Evolutionary conservation across 2,797 vertebrate genomes (phyloP), one percentile per base, ranked within the genome.

Genomic region (Sebastes alutus): DNA sequence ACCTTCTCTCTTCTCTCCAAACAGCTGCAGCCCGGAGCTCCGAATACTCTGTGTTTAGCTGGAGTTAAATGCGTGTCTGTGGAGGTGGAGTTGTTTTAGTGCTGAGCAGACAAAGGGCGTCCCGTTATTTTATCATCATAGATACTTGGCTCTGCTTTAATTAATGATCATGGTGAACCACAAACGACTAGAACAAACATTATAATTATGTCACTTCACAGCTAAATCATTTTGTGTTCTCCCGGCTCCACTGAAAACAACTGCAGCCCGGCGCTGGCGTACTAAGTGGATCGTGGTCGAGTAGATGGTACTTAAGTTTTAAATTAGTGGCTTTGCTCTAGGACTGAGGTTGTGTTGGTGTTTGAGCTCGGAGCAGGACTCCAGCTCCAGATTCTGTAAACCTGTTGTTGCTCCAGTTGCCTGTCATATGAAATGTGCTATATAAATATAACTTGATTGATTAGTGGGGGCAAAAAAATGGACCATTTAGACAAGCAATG

Each of bases 121-220:
- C 76, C 32, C 25, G 63, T 77, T 74, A 20, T 52, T 49, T 56
- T 49, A 71, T 72, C 78, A 72, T 88, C 78, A 77, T 10, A 78
- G 80, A 85, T 78, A 42, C 83, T 86, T 63, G 68, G 70, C 38
- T 66, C 49, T 7, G 38, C 77, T 84, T 69, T 87, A 88, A 89
- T 87, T 88, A 89, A 86, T 86, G 88, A 84, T 49, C 54, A 73
- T 75, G 78, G 88, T 63, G 5, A 84, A 82, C 89, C 88, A 72
- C 88, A 77, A 83, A 90, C 83, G 65, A 87, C 81, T 75, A 56
- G 75, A 87, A 78, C 76, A 75, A 85, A 88, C 87, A 81, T 73
- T 85, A 72, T 86, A 84, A 91, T 89, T 88, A 81, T 81, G 82
- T 83, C 88, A 82, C 85, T 84, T 87, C 67, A 66, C 64, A 78